phyloP scores from a whole-genome alignment of 1,140 invertebrate species.

The Orius insidiosus region DNA sequence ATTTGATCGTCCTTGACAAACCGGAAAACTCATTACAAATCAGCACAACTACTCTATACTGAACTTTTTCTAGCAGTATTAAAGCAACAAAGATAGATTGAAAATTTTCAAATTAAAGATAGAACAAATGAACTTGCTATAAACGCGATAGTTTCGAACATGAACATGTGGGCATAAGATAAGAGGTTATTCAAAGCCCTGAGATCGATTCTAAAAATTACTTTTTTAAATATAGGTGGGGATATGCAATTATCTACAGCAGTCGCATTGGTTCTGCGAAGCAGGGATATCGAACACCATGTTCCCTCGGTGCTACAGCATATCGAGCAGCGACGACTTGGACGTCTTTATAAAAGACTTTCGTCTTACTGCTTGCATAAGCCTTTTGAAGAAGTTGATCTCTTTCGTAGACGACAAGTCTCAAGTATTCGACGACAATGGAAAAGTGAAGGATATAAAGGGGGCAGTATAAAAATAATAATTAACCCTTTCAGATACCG shows the following conservation, averaged over 20 bases:
- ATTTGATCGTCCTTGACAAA: no score
- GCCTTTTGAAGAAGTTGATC: constrained; percentile 58
- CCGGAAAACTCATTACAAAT: no score
- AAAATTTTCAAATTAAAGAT: no score
- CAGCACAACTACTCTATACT: no score
- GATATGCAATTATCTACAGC: constrained; percentile 58
- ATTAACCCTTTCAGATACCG: constrained; percentile 33
- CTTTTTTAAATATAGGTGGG: constrained; percentile 32
- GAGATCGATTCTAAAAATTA: no score
- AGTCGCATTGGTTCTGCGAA: constrained; percentile 78
- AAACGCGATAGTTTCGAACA: no score
- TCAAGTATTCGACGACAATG: constrained; percentile 11
- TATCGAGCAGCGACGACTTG: constrained; percentile 68
- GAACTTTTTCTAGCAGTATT: no score
- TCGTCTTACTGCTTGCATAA: constrained; percentile 68
- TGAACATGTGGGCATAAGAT: no score
- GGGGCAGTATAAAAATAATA: no score
- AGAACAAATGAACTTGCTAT: no score
- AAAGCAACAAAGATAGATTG: no score
- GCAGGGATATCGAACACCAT: constrained; percentile 57
- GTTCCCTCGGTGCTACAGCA: constrained; percentile 75
- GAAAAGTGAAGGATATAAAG: constrained; percentile 9
- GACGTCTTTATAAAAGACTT: constrained; percentile 80
- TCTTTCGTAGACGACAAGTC: constrained; percentile 34
- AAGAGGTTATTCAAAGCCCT: no score